Conservation (phyloP, 2,888 invertebrate species). For the Pycnomerus fuliginosus region DNA sequence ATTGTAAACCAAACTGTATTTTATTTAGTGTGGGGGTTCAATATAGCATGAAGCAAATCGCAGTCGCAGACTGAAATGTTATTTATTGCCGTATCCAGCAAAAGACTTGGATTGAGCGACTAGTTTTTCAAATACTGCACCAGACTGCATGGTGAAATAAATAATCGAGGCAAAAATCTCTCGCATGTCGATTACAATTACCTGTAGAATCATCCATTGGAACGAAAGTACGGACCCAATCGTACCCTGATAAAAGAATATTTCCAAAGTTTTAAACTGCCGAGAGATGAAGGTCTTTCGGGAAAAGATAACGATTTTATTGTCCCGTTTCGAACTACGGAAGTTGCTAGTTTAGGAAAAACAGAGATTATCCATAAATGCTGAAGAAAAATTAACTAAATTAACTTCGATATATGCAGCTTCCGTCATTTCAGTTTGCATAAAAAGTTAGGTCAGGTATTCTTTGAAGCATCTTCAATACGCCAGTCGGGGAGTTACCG, state of each 20-base stretch:
- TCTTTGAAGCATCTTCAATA: constrained; percentile 20
- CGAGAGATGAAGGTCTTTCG: constrained; percentile 12
- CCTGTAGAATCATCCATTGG: constrained; percentile 1
- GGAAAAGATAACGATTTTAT: constrained; percentile 26
- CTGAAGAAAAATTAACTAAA: too few relatives aligned
- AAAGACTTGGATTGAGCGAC: constrained; percentile 27
- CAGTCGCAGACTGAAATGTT: constrained; percentile 29
- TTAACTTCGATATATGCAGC: too few relatives aligned
- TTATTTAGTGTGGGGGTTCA: constrained; percentile 33
- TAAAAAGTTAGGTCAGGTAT: constrained; percentile 18
- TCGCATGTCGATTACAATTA: too few relatives aligned
- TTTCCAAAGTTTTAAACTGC: constrained; percentile 18
- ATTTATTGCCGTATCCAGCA: constrained; percentile 30
- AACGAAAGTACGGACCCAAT: constrained; percentile 4
- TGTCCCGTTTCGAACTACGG: too few relatives aligned
- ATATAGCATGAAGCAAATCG: constrained; percentile 33
- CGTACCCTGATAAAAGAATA: constrained; percentile 16
- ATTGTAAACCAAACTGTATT: constrained; percentile 27
- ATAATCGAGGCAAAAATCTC: constrained; percentile 11
- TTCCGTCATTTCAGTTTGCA: too few relatives aligned
- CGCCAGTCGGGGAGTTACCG: constrained; percentile 6
- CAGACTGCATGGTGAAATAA: constrained; percentile 12
- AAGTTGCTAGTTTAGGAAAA: too few relatives aligned
- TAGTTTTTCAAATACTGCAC: constrained; percentile 19
- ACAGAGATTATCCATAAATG: too few relatives aligned